Base-by-base conservation (phyloP, 1,140 invertebrate species). In the Scaptomyza pallida region DNA sequence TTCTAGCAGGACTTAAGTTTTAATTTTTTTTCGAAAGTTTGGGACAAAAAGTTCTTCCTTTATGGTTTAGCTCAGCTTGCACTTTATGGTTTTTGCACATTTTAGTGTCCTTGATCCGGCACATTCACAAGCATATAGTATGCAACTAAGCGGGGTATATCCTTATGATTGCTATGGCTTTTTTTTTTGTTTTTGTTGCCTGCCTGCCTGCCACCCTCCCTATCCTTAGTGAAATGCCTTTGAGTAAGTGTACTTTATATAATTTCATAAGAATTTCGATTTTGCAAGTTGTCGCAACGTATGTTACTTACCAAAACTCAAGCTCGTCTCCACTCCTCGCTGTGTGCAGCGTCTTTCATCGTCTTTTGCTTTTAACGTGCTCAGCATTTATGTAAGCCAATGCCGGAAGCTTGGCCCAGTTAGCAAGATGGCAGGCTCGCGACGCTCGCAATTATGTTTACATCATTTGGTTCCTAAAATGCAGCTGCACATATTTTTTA, bases 221-320 rank as follows among this genome's bases (percentile, higher is more conserved):
- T 8, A 0, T 9, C 40, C 43, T 33, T 5, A 43, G 12, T 21
- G 21, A 65, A 67, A 50, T 67, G 63, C 41, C 57, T 69, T 69
- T 54, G 65, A 69, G 57, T 16, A 17, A 15, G 10, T 44, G 21
- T 48, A 54, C 23, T 69, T 62, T 40, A 62, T 62, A 69, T 47
- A 62, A 54, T 69, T 62, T 54, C 30, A 47, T 62, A 69, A 69
- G 65, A 69, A 69, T 54, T 62, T 69, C 56, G 61, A 68, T 61
- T 44, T 52, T 15, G 40, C 19, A 40, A 57, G 62, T 41, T 65
- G 62, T 65, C 30, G 43, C 52, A 65, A 17, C 52, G 44, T 40
- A 40, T 55, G 30, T 56, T 40, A 40, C 26, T 40, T 37, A 16
- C 33, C 33, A 35, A 8, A 33, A 33, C 0, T 9, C 30, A 33